Percentiles rank a stretch among this genome's conserved stretches.
Evolutionary conservation across 2,797 vertebrate genomes (phyloP).

Genomic region (Sebastes elongatus): DNA sequence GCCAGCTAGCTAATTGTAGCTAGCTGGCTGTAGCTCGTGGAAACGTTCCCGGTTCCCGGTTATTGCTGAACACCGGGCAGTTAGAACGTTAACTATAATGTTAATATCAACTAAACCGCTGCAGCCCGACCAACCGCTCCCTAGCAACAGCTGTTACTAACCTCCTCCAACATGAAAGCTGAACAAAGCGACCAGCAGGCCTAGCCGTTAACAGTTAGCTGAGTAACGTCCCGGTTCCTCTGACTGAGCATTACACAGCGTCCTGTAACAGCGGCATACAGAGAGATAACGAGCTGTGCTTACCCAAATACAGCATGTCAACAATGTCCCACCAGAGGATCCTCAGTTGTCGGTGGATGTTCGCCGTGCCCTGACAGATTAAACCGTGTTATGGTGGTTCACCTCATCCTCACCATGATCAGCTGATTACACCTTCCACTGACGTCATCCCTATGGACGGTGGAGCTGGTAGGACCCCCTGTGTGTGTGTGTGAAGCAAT

Average conservation of each 20-base stretch:
- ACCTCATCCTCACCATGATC: slow-evolving; percentile 60
- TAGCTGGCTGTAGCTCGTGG: slow-evolving; percentile 34
- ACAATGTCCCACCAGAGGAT: slow-evolving; percentile 21
- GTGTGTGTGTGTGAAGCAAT: neutral
- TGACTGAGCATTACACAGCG: slow-evolving; percentile 78
- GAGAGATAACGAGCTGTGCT: slow-evolving; percentile 9
- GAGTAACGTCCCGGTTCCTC: slow-evolving; percentile 33
- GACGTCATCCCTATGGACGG: slow-evolving; percentile 72
- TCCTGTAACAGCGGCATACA: neutral
- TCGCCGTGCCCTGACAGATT: neutral
- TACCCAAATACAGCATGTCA: slow-evolving; percentile 79
- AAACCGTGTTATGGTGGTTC: slow-evolving; percentile 51
- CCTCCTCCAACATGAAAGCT: neutral
- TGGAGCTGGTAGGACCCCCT: slow-evolving; percentile 62
- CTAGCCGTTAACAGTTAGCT: slow-evolving; percentile 26
- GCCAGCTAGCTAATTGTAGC: neutral
- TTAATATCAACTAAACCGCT: neutral
- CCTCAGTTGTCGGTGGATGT: slow-evolving; percentile 6
- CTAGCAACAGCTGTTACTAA: neutral
- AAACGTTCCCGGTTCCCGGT: neutral
- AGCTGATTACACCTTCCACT: slow-evolving; percentile 75
- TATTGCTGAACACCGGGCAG: too few species aligned
- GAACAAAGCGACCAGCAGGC: slow-evolving; percentile 69
- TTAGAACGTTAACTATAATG: accelerated
- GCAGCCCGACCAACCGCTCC: accelerated